Conservation (phyloP, 2,888 invertebrate genomes). For the Drosophila flavopinicola region DNA sequence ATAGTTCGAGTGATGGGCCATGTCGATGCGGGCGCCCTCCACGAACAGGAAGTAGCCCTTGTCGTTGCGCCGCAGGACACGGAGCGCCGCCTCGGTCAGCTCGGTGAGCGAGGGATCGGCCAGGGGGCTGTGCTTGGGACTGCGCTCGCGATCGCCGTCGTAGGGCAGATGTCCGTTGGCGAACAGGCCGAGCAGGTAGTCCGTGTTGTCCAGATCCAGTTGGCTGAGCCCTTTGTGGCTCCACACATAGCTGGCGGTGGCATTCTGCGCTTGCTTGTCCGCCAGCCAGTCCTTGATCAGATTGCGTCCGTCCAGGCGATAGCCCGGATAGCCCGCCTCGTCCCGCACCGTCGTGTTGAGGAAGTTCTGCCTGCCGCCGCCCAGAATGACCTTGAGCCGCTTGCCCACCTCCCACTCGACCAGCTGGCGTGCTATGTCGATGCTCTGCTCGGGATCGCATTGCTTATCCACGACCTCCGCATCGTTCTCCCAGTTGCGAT, state of each 20-base stretch:
- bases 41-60: slow-evolving; percentile 91
- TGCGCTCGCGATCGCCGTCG: slow-evolving; percentile 86
- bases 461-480: slow-evolving; percentile 85
- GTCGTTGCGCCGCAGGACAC: slow-evolving; percentile 86
- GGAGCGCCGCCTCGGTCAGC: slow-evolving; percentile 88
- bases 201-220: slow-evolving; percentile 85
- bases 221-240: slow-evolving; percentile 76
- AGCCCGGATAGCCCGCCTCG: slow-evolving; percentile 86
- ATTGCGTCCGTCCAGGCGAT: slow-evolving; percentile 87
- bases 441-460: slow-evolving; percentile 85
- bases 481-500: slow-evolving; percentile 90
- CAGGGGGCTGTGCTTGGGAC: slow-evolving; percentile 76
- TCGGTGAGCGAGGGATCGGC: slow-evolving; percentile 88
- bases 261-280: slow-evolving; percentile 64
- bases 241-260: slow-evolving; percentile 83
- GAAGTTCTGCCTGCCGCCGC: slow-evolving; percentile 83
- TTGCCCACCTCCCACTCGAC: slow-evolving; percentile 88
- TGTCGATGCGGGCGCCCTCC: slow-evolving; percentile 86
- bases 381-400: slow-evolving; percentile 87
- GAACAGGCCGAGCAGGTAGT: slow-evolving; percentile 87
- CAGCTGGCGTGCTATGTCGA: slow-evolving; percentile 90
- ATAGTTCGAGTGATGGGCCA: slow-evolving; percentile 87
- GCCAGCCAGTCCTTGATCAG: slow-evolving; percentile 88
- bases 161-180: slow-evolving; percentile 86
- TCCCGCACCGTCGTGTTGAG: slow-evolving; percentile 83